Base-by-base conservation (phyloP, 2,888 invertebrate genomes). In the Cremastobaeus sp. region DNA sequence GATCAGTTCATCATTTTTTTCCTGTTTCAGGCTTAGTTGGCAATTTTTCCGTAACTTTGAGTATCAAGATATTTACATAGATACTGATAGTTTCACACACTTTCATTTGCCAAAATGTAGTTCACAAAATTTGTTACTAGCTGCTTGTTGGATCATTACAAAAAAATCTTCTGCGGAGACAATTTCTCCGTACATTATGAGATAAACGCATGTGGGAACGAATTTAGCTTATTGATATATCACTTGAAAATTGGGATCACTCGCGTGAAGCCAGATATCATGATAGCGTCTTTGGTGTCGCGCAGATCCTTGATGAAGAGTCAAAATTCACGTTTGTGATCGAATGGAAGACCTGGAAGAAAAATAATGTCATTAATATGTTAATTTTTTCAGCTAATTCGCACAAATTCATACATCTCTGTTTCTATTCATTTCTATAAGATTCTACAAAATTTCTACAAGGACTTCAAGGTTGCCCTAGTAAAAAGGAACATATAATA, bases 51-150 rank as follows among this genome's bases (percentile, higher is more conserved):
- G n/a, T n/a, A n/a, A n/a, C n/a, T n/a, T n/a, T n/a, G n/a, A n/a
- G n/a, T n/a, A n/a, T n/a, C n/a, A n/a, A n/a, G n/a, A n/a, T n/a
- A n/a, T n/a, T n/a, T n/a, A n/a, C n/a, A n/a, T n/a, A n/a, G n/a
- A n/a, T n/a, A n/a, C n/a, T n/a, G n/a, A n/a, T n/a, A n/a, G n/a
- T n/a, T n/a, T n/a, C n/a, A n/a, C n/a, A n/a, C n/a, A n/a, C n/a
- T 11, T 34, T 11, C 3, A 15, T 9, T 15, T 6, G 34, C 9
- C 39, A 52, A 71, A 73, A 55, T 73, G 62, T 62, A 55, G 41
- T 6, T 62, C 47, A 25, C 39, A 62, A 66, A 73, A 73, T 50
- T 66, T 50, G 52, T 66, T 66, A 73, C 72, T 66, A 66, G 72
- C 62, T 28, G 59, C 52, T 20, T 66, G 55, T 32, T 62, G 57